Evolutionary conservation across 2,888 invertebrate species (phyloP), one percentile per base, ranked within the genome.

Genomic region (Andrena trimmerana): DNA sequence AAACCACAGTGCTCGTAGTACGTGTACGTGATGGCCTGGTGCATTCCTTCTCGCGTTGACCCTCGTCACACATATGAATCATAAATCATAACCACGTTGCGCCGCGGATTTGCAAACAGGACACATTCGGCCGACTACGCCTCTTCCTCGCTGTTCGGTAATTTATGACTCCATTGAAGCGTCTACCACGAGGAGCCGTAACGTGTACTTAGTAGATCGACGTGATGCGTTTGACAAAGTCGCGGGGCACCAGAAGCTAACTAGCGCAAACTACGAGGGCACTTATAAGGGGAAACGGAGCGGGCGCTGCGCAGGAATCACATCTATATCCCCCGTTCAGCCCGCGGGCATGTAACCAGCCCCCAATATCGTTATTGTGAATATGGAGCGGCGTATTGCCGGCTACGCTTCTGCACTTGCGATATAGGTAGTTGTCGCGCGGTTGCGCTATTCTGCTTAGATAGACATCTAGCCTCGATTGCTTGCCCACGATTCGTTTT

Each of bases 41-140:
- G 74, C 82, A 84, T 84, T 84, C 83, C 74, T 71, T 63, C 75
- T 65, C 36, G 78, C 75, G 71, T 81, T 82, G 78, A 82, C 83
- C 83, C 83, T 68, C 82, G 62, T 78, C 73, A 68, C 62, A 76
- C 70, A 71, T 71, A 75, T 72, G 78, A 71, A 78, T 82, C 82
- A 78, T 84, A 78, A 84, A 82, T 84, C 83, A 82, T 78, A 75
- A 78, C 33, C 78, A 67, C 24, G 74, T 68, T 82, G 57, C 50
- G 67, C 52, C 72, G 72, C 67, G 63, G 72, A 79, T 81, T 81
- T 74, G 81, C 72, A 70, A 81, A 81, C 73, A 81, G 79, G n/a
- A 24, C 52, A 36, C 52, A 66, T 48, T 65, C 50, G 65, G 50
- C 69, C 72, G 79, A 66, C 73, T 31, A 59, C 50, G 79, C 69